These are phyloP conservation scores for Eudasyphora cyanicolor DNA, from an alignment of 2,888 invertebrate genomes.

Conservation along the genomic window DNA sequence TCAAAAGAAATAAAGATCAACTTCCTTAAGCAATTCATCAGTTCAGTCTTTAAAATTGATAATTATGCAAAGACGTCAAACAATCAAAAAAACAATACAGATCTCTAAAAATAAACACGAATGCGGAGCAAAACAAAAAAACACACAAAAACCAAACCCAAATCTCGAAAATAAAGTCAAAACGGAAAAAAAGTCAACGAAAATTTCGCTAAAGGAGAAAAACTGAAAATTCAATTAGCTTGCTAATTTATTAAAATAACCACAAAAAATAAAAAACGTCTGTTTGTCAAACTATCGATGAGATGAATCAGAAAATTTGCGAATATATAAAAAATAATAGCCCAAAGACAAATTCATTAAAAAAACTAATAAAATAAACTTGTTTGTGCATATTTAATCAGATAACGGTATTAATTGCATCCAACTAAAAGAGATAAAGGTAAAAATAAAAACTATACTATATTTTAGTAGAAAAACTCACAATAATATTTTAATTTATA, in stretches of 20 bases:
- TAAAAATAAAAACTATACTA: background rate
- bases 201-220: background rate
- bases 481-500: too few species aligned
- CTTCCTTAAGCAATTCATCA: constrained; percentile 38
- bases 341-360: background rate
- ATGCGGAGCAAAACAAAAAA: background rate
- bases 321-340: constrained; percentile 2
- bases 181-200: background rate
- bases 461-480: background rate
- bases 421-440: background rate
- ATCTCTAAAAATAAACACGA: background rate
- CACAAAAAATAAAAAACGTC: background rate
- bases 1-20: constrained; percentile 11
- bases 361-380: background rate
- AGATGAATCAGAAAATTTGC: constrained; percentile 17
- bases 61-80: constrained; percentile 34
- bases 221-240: background rate
- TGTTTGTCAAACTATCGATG: background rate
- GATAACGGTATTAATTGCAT: constrained; percentile 2
- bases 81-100: background rate
- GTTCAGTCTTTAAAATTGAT: constrained; percentile 1
- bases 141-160: background rate
- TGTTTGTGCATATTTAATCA: background rate
- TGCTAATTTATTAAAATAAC: background rate
- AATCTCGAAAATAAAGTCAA: background rate